Percentiles rank a stretch among this genome's conserved stretches.
Conservation (phyloP, 1,140 invertebrate genomes). For the Heterodera schachtii region DNA sequence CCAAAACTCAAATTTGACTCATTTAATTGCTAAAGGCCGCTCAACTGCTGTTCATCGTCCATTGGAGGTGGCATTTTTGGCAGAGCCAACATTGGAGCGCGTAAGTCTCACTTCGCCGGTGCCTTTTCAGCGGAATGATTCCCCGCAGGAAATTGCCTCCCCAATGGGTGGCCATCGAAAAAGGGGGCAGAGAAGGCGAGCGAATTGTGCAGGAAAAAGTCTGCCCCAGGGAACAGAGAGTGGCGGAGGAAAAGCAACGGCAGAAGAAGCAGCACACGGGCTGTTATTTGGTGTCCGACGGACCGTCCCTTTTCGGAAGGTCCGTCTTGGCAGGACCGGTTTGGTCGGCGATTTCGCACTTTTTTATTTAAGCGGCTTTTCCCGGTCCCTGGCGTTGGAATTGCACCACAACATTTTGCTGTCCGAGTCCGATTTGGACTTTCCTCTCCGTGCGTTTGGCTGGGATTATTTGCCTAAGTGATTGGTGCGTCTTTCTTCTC, state of each 20-base stretch:
- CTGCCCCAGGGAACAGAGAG: slow-evolving; percentile 14
- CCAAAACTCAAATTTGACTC: neutral
- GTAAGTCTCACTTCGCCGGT: neutral
- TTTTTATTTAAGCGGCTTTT: slow-evolving; percentile 19
- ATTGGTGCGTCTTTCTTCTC: neutral
- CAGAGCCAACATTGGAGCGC: slow-evolving; percentile 10
- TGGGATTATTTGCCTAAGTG: neutral
- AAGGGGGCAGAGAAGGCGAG: neutral
- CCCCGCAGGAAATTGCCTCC: slow-evolving; percentile 5
- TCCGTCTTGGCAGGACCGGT: neutral
- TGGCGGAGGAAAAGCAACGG: neutral
- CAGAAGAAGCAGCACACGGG: neutral
- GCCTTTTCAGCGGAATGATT: neutral
- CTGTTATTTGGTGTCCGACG: slow-evolving; percentile 13
- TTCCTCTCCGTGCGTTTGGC: slow-evolving; percentile 23
- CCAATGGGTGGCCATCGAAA: slow-evolving; percentile 22
- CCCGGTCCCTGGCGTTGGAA: slow-evolving; percentile 23
- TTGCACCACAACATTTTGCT: neutral
- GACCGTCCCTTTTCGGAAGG: slow-evolving; percentile 1
- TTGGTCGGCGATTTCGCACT: neutral
- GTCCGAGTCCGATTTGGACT: slow-evolving; percentile 13
- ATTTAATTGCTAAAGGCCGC: slow-evolving; percentile 2
- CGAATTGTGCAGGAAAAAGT: slow-evolving; percentile 22
- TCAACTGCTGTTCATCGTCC: slow-evolving; percentile 22
- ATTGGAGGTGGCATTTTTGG: slow-evolving; percentile 26